Base-by-base conservation (phyloP, 2,888 invertebrate genomes). In the Leucophora obtusa region DNA sequence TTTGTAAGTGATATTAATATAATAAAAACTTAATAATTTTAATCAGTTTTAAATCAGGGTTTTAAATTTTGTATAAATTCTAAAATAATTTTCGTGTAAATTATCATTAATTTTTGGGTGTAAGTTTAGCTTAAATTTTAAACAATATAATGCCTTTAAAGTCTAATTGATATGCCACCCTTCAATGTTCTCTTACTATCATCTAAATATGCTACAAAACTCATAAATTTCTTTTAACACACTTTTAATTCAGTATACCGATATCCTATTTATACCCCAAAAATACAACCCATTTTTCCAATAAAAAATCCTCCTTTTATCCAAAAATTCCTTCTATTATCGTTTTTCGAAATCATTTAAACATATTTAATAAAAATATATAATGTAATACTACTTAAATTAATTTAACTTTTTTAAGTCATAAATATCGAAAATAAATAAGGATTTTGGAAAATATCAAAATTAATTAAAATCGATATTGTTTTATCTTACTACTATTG, bases 1-100 rank as follows among this genome's bases (percentile, higher is more conserved):
- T 76, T 76, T 76, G 50, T 77, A 66, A 72, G 66, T 78, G 71
- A 72, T 78, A 78, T 68, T 78, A 72, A 78, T 50, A 72, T 78
- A 72, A 72, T 35, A 38, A 62, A 24, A 58, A 69, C 14, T 54
- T 28, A 18, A 59, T 18, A 60, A 43, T 28, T 14, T 51, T 3
- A 77, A 47, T 60, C 10, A 50, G n/a, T 59, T 60, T 72, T 51
- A 66, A 43, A 72, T 72, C 71, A 78, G 77, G 71, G 77, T 24
- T 78, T 77, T 60, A 24, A 53, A 24, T 33, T 43, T 9, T 53
- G 15, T 33, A 38, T 47, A 28, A 35, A 10, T 47, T 47, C 43
- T 14, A 47, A n/a, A 47, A 1, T 28, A 6, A 28, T 38, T 38
- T 38, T 38, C 14, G 2, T 10, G 8, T 38, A 11, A 38, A 11